A percentile compares a stretch with the other conserved stretches of the same genome.
phyloP scores from a whole-genome alignment of 1,140 invertebrate genomes.

The Ladona fulva region DNA sequence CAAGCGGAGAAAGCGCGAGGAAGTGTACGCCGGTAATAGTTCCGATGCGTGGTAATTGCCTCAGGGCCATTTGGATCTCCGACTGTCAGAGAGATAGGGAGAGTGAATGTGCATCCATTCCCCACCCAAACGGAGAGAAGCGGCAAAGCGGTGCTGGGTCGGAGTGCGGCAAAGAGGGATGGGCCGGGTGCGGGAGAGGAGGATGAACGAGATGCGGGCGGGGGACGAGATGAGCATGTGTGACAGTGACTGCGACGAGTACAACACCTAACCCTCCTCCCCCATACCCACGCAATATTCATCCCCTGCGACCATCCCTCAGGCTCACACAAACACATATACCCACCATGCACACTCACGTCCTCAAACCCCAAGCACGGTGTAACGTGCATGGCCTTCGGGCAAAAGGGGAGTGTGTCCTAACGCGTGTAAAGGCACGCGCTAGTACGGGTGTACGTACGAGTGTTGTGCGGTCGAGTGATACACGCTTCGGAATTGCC shows the following conservation, averaged over 20 bases:
- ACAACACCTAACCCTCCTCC: background rate
- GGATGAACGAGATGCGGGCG: background rate
- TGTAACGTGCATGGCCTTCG: background rate
- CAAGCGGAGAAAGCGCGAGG: no score
- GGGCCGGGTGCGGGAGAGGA: background rate
- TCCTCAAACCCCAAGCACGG: slow-evolving; percentile 6
- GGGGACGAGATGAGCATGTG: background rate
- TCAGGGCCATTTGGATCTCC: background rate
- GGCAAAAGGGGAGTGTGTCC: background rate
- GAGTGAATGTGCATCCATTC: no score
- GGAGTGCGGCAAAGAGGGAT: background rate
- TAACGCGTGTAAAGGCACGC: slow-evolving; percentile 6
- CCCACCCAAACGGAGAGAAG: background rate
- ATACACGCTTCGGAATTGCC: slow-evolving; percentile 3
- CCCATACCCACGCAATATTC: no score
- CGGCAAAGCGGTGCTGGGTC: background rate
- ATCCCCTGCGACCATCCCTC: background rate
- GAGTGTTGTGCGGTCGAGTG: slow-evolving; percentile 6
- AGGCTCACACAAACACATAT: background rate
- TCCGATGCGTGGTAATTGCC: background rate
- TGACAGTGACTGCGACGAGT: background rate
- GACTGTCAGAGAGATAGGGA: background rate
- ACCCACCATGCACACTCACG: background rate
- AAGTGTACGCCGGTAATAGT: background rate
- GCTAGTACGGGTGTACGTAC: slow-evolving; percentile 6